Evolutionary conservation across 2,888 invertebrate genomes (phyloP).

Genomic region (Drosophila koepferae): DNA sequence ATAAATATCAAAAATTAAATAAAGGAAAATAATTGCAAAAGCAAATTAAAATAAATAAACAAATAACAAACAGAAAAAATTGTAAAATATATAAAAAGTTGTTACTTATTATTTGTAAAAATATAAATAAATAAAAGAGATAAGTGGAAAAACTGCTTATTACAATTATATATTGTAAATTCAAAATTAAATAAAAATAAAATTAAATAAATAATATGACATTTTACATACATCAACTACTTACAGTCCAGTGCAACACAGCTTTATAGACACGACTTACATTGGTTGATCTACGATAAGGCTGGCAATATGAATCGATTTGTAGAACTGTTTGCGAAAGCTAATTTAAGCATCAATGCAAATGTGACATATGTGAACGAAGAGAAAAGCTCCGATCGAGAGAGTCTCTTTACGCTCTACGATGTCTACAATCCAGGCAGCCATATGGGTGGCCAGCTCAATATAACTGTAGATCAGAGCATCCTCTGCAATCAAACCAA

Average conservation of each 20-base stretch:
- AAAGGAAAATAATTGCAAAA: too few relatives aligned
- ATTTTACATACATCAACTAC: background rate
- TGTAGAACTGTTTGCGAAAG: conserved; percentile 52
- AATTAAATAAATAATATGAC: too few relatives aligned
- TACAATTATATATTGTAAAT: too few relatives aligned
- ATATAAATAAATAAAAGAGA: too few relatives aligned
- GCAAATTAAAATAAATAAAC: too few relatives aligned
- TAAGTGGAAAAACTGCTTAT: too few relatives aligned
- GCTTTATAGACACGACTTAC: conserved; percentile 65
- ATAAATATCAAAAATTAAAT: too few relatives aligned
- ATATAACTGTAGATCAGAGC: conserved; percentile 79
- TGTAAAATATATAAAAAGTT: too few relatives aligned
- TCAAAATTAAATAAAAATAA: too few relatives aligned
- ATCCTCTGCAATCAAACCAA: conserved; percentile 57
- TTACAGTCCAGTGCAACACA: conserved; percentile 70
- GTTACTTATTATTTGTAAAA: too few relatives aligned
- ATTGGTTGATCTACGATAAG: conserved; percentile 80
- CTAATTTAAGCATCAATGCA: conserved; percentile 79
- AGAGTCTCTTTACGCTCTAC: conserved; percentile 56
- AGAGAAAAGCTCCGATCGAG: background rate
- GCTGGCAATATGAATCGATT: conserved; percentile 50
- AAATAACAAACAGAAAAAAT: too few relatives aligned
- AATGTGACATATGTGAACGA: conserved; percentile 71
- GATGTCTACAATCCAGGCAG: conserved; percentile 84
- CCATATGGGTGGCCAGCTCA: conserved; percentile 80